Evolutionary conservation across 2,797 vertebrate species (phyloP).

Genomic region (Zenarchopterus dispar): DNA sequence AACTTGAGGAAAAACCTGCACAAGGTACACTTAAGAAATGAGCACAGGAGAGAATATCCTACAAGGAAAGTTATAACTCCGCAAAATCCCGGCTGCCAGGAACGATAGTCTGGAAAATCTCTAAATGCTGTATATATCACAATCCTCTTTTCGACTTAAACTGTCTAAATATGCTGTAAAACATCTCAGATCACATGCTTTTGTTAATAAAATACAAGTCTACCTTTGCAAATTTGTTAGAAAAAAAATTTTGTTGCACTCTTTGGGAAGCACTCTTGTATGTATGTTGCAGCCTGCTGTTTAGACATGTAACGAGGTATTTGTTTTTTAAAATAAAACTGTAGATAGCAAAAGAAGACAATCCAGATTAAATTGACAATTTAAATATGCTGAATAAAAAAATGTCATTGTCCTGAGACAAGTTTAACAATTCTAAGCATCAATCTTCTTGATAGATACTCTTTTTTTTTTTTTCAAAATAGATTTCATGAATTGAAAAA

Average conservation of each 20-base stretch:
- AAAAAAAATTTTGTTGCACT: slow-evolving; percentile 26
- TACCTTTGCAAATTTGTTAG: slow-evolving; percentile 29
- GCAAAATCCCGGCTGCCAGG: slow-evolving; percentile 23
- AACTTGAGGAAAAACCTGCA: background rate
- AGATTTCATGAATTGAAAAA: too few species aligned
- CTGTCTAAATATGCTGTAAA: slow-evolving; percentile 41
- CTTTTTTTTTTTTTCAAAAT: background rate
- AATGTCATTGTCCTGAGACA: slow-evolving; percentile 27
- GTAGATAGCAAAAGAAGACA: slow-evolving; percentile 27
- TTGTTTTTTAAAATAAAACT: slow-evolving; percentile 21
- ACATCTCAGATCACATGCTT: slow-evolving; percentile 48
- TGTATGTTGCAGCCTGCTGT: slow-evolving; percentile 34
- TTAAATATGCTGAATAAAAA: slow-evolving; percentile 54
- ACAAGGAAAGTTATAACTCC: background rate
- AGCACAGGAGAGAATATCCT: background rate
- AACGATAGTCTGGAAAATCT: slow-evolving; percentile 37
- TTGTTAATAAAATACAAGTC: slow-evolving; percentile 30
- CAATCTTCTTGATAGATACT: background rate
- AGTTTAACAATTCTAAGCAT: slow-evolving; percentile 1
- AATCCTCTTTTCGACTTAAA: slow-evolving; percentile 33
- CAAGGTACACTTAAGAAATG: background rate
- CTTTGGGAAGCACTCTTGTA: slow-evolving; percentile 34
- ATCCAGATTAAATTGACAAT: slow-evolving; percentile 34
- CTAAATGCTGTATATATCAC: slow-evolving; percentile 26
- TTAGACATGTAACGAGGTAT: slow-evolving; percentile 40